phyloP scores from a whole-genome alignment of 2,113 vertebrate genomes.

The Peromyscus polionotus region DNA sequence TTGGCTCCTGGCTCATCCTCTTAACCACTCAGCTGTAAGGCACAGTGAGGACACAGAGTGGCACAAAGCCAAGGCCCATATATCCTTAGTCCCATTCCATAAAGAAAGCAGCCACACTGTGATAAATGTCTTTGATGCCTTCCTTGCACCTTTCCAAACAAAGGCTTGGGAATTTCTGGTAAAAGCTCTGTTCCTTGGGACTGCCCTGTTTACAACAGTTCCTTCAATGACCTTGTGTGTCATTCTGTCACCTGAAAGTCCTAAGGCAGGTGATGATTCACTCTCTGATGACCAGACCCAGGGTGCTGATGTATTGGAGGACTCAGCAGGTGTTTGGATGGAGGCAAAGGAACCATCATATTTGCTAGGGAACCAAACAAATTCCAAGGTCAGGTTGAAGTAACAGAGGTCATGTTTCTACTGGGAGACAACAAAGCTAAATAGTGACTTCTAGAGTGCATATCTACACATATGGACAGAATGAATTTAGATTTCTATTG shows the following conservation, averaged over 20 bases:
- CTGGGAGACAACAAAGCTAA: background rate
- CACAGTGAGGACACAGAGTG: background rate
- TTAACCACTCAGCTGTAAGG: background rate
- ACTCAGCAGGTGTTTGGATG: background rate
- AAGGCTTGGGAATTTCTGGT: background rate
- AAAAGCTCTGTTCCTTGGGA: background rate
- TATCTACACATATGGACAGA: background rate
- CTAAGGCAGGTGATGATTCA: slow-evolving; percentile 32
- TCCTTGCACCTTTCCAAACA: background rate
- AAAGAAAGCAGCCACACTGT: background rate
- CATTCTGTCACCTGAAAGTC: background rate
- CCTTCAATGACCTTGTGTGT: slow-evolving; percentile 34
- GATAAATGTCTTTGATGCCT: background rate
- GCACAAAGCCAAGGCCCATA: background rate
- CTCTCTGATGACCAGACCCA: slow-evolving; percentile 6
- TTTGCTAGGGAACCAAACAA: slow-evolving; percentile 36
- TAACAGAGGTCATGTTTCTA: background rate
- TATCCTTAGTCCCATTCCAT: background rate
- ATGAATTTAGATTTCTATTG: slow-evolving; percentile 22
- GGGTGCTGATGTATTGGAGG: background rate
- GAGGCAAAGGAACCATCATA: background rate
- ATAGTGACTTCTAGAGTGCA: background rate
- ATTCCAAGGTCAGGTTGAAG: slow-evolving; percentile 9
- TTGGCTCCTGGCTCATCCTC: background rate
- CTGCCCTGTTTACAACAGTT: background rate